Conservation (phyloP, 2,888 invertebrate species). For the Lasioglossum marginatum region DNA sequence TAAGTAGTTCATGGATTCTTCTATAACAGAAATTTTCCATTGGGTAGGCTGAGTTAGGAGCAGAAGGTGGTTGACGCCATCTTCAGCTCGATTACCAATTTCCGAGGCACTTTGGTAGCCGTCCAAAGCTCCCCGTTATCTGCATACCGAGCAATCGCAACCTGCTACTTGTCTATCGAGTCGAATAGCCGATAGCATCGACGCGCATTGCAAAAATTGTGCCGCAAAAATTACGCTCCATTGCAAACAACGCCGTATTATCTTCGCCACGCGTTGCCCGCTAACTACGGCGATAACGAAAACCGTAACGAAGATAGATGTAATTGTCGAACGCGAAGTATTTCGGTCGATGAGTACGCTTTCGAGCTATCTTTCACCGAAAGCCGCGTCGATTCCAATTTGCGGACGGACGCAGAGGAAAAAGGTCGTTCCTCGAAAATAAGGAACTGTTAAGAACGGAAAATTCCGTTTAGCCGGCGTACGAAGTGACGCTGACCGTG, state of each 20-base stretch:
- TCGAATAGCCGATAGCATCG: not conserved
- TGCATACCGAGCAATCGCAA: slow-evolving; percentile 3
- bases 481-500: slow-evolving; percentile 24
- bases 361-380: not conserved
- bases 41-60: not conserved
- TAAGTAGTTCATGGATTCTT: not conserved
- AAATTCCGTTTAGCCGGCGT: slow-evolving; percentile 22
- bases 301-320: not conserved
- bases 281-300: not conserved
- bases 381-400: not conserved
- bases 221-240: not conserved
- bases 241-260: not conserved
- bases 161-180: not conserved
- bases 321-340: not conserved
- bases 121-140: slow-evolving; percentile 56
- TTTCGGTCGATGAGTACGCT: not conserved
- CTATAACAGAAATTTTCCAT: not conserved
- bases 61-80: not conserved
- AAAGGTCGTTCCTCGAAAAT: not conserved
- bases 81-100: not conserved
- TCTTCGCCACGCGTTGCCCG: not conserved
- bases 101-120: not conserved
- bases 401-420: too few species aligned
- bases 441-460: not conserved
- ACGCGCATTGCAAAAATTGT: not conserved